Percentiles rank a stretch among this genome's conserved stretches.
phyloP scores from a whole-genome alignment of 92 coral and sea anemone genomes.

The Paramuricea clavata region DNA sequence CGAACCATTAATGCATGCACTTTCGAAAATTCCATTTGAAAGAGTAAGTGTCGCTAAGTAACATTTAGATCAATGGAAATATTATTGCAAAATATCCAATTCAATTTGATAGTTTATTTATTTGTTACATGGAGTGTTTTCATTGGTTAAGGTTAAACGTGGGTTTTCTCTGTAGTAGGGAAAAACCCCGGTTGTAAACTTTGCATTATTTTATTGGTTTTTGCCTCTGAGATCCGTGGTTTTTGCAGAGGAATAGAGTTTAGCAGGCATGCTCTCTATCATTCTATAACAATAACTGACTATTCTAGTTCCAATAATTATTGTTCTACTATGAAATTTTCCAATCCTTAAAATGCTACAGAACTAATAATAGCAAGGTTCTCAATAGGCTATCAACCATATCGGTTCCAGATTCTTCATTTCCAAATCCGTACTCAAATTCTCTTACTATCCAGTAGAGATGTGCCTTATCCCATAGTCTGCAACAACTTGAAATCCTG shows the following conservation, averaged over 20 bases:
- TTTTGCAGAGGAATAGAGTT: neutral
- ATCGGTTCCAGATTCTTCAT: too few relatives aligned
- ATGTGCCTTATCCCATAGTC: too few relatives aligned
- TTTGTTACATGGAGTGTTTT: neutral
- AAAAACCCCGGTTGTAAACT: neutral
- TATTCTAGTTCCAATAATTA: too few relatives aligned
- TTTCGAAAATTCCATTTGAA: neutral
- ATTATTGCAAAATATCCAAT: neutral
- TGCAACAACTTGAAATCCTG: too few relatives aligned
- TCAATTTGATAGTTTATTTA: neutral
- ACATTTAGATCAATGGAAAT: neutral
- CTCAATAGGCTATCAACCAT: conserved; percentile 1
- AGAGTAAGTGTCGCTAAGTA: neutral
- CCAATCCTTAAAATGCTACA: too few relatives aligned
- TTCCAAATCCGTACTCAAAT: too few relatives aligned
- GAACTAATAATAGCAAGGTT: too few relatives aligned
- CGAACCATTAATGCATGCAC: too few relatives aligned
- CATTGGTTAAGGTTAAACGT: neutral
- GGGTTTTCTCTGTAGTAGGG: neutral
- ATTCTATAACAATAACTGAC: too few relatives aligned
- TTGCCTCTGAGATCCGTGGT: too few relatives aligned
- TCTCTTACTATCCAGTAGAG: too few relatives aligned
- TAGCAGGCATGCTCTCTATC: neutral
- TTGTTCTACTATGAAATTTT: too few relatives aligned
- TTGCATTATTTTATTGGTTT: neutral